Evolutionary conservation across 2,888 invertebrate genomes (phyloP).

Genomic region (Xanthorhoe spadicearia): DNA sequence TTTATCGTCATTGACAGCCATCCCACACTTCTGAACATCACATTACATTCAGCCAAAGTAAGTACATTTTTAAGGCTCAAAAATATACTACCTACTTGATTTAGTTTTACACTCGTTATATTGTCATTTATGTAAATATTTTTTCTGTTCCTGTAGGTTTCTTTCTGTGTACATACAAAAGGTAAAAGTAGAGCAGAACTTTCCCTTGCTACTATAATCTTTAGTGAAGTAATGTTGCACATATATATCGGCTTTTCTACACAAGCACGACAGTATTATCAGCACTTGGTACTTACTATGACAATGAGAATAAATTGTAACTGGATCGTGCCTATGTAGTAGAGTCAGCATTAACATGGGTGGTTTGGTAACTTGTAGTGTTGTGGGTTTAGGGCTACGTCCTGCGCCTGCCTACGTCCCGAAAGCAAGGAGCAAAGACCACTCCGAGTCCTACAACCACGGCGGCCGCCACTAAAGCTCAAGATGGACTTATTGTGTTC

Average conservation of each 20-base stretch:
- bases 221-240: conserved; percentile 29
- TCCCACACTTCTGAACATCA: conserved; percentile 93
- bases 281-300: background rate
- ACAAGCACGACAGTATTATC: conserved; percentile 15
- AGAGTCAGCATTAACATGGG: conserved; percentile 8
- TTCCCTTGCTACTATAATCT: conserved; percentile 22
- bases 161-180: conserved; percentile 40
- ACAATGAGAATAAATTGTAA: background rate
- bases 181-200: conserved; percentile 29
- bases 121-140: conserved; percentile 30
- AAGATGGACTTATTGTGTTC: conserved; percentile 54
- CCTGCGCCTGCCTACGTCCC: conserved; percentile 46
- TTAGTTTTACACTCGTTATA: background rate
- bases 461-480: conserved; percentile 41
- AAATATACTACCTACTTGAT: too few relatives aligned
- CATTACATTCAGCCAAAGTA: conserved; percentile 92
- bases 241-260: conserved; percentile 26
- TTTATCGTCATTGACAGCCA: conserved; percentile 94
- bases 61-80: too few relatives aligned
- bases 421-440: conserved; percentile 41
- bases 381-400: conserved; percentile 63
- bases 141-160: conserved; percentile 36
- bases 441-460: conserved; percentile 42
- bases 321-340: conserved; percentile 19
- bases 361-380: conserved; percentile 52